Conservation (phyloP, 2,113 vertebrate genomes). For the Actenoides hombroni region DNA sequence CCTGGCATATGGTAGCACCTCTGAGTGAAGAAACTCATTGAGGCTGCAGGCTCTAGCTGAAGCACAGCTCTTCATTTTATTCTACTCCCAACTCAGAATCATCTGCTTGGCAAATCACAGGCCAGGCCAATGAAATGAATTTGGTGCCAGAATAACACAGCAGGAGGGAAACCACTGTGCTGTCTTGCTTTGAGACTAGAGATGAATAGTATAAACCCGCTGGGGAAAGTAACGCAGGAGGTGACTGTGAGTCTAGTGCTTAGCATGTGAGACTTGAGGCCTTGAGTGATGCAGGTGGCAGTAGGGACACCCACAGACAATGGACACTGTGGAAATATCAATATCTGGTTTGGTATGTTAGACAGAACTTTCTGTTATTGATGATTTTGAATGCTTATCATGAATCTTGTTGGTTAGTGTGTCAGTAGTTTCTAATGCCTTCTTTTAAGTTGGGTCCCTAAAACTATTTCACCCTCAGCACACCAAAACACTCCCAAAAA, state of each 20-base stretch:
- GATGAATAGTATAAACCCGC: accelerated
- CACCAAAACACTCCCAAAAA: not conserved
- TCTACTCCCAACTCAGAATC: not conserved
- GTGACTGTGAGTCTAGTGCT: not conserved
- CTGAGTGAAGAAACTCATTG: not conserved
- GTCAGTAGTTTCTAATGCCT: not conserved
- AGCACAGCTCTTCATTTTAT: not conserved
- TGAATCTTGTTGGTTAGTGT: not conserved
- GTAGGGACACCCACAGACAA: not conserved
- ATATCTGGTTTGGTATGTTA: accelerated
- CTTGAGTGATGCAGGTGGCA: no score
- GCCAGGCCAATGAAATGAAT: not conserved
- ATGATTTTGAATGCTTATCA: not conserved
- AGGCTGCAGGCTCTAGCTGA: not conserved
- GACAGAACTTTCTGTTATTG: not conserved
- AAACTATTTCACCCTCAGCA: not conserved
- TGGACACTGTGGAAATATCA: not conserved
- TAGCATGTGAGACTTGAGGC: not conserved
- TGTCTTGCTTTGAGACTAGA: not conserved
- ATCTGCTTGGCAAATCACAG: not conserved
- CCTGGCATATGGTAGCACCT: not conserved
- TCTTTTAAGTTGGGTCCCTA: not conserved
- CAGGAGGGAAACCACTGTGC: not conserved
- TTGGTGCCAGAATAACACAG: not conserved
- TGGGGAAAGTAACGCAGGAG: not conserved